A percentile compares a stretch with the other conserved stretches of the same genome.
phyloP scores from a whole-genome alignment of 2,888 invertebrate genomes.

The Trissoscelio sp. region DNA sequence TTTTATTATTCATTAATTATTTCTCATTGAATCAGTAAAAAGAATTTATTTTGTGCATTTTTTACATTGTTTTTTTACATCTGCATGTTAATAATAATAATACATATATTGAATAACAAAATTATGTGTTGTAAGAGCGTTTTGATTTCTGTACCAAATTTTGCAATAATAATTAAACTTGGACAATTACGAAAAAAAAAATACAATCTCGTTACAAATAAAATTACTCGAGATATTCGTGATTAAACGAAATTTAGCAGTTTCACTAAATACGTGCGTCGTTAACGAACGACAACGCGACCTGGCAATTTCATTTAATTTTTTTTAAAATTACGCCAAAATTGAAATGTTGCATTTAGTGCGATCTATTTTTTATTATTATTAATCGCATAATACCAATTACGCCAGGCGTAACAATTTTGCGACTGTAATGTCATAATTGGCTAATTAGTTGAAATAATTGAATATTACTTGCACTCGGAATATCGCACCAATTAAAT shows the following conservation, averaged over 20 bases:
- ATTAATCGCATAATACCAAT: background rate
- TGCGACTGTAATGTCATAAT: background rate
- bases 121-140: slow-evolving; percentile 38
- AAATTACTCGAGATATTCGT: slow-evolving; percentile 12
- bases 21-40: too few relatives aligned
- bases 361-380: background rate
- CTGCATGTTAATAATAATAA: slow-evolving; percentile 10
- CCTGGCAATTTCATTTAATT: background rate
- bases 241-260: background rate
- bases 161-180: slow-evolving; percentile 4
- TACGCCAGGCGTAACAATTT: background rate
- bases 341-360: background rate
- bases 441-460: background rate
- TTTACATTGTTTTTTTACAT: background rate
- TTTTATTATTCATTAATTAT: too few relatives aligned
- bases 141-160: slow-evolving; percentile 36
- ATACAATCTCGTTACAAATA: slow-evolving; percentile 1
- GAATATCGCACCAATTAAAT: background rate
- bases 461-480: background rate
- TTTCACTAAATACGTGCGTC: background rate
- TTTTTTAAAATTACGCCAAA: background rate
- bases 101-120: background rate
- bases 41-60: too few relatives aligned
- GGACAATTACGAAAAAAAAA: background rate
- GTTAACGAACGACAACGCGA: background rate